A percentile compares a stretch with the other conserved stretches of the same genome.
phyloP scores from a whole-genome alignment of 2,113 vertebrate species.

The Galbula dea region DNA sequence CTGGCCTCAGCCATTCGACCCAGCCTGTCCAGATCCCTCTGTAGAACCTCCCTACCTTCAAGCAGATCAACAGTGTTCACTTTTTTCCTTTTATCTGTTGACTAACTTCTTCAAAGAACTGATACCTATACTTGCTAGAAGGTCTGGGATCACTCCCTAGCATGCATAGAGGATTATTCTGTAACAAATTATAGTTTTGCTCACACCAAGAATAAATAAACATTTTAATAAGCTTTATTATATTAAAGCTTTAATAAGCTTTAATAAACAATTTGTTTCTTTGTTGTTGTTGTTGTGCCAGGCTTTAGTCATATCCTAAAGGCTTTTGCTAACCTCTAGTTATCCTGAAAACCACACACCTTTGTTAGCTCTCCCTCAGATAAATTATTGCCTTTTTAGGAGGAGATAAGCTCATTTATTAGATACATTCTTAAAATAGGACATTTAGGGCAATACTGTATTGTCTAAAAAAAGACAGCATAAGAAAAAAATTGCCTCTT shows the following conservation, averaged over 20 bases:
- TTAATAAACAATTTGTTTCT: too few species aligned
- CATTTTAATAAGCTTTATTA: not conserved
- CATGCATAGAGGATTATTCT: not conserved
- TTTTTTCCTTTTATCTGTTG: too few species aligned
- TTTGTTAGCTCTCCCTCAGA: not conserved
- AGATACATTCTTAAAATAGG: not conserved
- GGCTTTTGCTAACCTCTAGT: not conserved
- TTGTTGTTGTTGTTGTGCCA: not conserved
- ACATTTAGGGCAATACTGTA: not conserved
- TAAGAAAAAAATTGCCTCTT: not conserved
- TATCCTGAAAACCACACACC: not conserved
- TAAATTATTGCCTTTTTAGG: not conserved
- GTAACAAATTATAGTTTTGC: not conserved
- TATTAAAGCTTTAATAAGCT: too few species aligned
- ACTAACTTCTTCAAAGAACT: too few species aligned
- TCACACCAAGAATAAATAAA: not conserved
- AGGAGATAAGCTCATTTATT: not conserved
- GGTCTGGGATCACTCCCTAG: not conserved
- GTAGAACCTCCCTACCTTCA: too few species aligned
- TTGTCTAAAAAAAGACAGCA: not conserved
- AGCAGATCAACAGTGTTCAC: too few species aligned
- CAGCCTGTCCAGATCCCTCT: too few species aligned
- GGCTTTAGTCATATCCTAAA: not conserved
- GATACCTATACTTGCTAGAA: not conserved
- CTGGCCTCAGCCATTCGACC: too few species aligned